These are phyloP conservation scores for Tragelaphus scriptus DNA, from an alignment of 2,113 vertebrate genomes.

Conservation along the genomic window DNA sequence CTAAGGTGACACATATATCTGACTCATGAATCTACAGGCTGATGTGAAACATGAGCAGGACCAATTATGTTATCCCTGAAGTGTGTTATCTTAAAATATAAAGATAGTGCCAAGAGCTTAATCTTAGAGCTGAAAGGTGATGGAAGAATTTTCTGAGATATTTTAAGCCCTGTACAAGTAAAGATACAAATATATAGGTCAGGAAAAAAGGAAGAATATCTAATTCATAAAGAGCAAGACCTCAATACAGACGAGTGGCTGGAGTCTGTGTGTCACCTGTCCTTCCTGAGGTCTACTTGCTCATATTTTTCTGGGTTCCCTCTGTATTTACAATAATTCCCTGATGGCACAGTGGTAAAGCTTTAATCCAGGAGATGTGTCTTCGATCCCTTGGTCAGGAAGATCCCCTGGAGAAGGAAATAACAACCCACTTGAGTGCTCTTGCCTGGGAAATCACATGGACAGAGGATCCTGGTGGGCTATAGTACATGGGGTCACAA, in stretches of 20 bases:
- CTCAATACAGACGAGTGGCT: not conserved
- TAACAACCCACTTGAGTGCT: not conserved
- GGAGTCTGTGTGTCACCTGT: not conserved
- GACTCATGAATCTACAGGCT: not conserved
- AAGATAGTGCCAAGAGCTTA: not conserved
- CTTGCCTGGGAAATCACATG: not conserved
- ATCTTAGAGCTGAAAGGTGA: not conserved
- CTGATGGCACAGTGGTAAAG: not conserved
- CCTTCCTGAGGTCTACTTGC: not conserved
- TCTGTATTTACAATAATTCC: not conserved
- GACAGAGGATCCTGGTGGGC: not conserved
- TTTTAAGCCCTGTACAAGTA: not conserved
- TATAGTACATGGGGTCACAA: not conserved
- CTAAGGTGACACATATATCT: not conserved
- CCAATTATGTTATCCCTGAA: not conserved
- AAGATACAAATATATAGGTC: not conserved
- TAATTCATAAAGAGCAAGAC: not conserved
- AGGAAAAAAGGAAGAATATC: not conserved
- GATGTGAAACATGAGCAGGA: not conserved
- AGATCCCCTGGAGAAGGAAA: not conserved
- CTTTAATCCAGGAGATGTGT: not conserved
- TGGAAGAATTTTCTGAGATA: not conserved
- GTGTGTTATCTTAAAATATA: constrained; percentile 22
- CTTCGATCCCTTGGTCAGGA: not conserved
- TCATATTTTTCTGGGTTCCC: not conserved